These are phyloP conservation scores for Drosophila greeni DNA, from an alignment of 2,888 invertebrate genomes.

Conservation along the genomic window DNA sequence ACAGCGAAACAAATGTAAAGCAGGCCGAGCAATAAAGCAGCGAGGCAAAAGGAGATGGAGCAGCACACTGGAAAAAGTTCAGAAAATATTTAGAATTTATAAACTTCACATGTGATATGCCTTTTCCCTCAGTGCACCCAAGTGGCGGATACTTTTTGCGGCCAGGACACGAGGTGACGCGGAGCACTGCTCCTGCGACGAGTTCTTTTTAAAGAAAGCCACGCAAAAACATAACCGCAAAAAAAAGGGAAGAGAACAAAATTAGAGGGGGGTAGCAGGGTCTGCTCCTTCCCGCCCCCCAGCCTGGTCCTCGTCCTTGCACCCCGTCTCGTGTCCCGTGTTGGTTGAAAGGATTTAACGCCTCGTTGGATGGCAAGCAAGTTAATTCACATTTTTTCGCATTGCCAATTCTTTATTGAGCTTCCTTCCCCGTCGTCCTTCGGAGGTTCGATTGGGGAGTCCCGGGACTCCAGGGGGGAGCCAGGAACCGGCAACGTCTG, in stretches of 20 bases:
- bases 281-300: not conserved
- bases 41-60: conserved; percentile 35
- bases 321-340: not conserved
- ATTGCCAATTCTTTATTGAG: conserved; percentile 40
- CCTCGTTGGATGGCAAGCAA: conserved; percentile 61
- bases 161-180: conserved; percentile 2
- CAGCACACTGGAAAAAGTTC: conserved; percentile 1
- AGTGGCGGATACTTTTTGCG: not conserved
- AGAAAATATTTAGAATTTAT: not conserved
- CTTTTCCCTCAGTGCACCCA: conserved; percentile 1
- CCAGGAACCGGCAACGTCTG: conserved; percentile 1
- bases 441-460: conserved; percentile 1
- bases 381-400: conserved; percentile 62
- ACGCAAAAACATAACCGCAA: conserved; percentile 8
- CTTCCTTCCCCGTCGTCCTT: conserved; percentile 1
- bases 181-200: not conserved
- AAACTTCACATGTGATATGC: no score
- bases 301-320: not conserved
- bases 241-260: conserved; percentile 2
- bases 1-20: conserved; percentile 38
- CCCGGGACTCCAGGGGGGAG: not conserved
- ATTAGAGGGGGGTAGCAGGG: conserved; percentile 13
- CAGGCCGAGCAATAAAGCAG: conserved; percentile 51
- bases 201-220: conserved; percentile 2
- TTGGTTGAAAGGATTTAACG: conserved; percentile 55